A percentile compares a stretch with the other conserved stretches of the same genome.
Evolutionary conservation across 2,113 vertebrate genomes (phyloP).

Genomic region (Stictonetta naevosa): DNA sequence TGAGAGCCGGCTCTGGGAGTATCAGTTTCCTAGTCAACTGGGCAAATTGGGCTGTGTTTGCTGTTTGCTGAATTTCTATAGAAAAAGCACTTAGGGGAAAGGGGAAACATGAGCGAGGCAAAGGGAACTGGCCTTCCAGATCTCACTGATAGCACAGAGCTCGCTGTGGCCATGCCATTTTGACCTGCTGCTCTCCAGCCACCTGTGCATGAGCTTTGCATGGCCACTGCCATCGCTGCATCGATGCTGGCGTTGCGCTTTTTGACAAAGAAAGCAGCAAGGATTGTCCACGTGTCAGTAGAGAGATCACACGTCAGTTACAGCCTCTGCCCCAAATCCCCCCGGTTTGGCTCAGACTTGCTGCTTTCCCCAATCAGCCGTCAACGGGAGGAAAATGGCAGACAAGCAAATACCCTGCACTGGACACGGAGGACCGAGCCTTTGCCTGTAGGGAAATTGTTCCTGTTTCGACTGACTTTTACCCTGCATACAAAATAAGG

Average conservation of each 20-base stretch:
- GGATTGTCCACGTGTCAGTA: not conserved
- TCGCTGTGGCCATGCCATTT: not conserved
- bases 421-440: not conserved
- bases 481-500: not conserved
- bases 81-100: not conserved
- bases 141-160: not conserved
- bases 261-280: not conserved
- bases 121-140: not conserved
- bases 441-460: not conserved
- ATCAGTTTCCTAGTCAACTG: not conserved
- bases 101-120: not conserved
- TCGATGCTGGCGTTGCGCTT: not conserved
- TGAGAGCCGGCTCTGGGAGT: not conserved
- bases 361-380: not conserved
- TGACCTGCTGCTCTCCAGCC: rapidly evolving
- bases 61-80: not conserved
- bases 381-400: not conserved
- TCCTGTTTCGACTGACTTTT: not conserved
- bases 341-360: rapidly evolving
- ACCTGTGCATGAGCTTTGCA: rapidly evolving
- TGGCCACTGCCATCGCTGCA: not conserved
- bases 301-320: not conserved
- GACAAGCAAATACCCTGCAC: not conserved
- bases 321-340: not conserved
- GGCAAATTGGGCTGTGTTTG: not conserved